Conservation (phyloP, 2,113 vertebrate species). For the Epinephelus lanceolatus region DNA sequence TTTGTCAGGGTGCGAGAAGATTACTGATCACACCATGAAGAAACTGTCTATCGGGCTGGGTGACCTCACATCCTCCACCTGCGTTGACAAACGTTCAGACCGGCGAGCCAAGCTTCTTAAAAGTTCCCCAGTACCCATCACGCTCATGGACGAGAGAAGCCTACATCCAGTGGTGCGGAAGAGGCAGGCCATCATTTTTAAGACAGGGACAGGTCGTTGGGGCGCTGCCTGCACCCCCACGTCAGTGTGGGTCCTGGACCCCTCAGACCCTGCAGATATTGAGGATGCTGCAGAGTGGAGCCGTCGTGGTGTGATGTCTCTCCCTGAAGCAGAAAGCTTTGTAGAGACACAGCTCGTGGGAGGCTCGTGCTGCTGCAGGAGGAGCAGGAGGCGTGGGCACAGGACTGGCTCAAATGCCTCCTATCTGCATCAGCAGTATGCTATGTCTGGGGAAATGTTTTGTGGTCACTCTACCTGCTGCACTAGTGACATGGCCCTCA, state of each 20-base stretch:
- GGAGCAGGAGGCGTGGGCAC: conserved; percentile 86
- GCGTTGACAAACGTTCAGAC: conserved; percentile 50
- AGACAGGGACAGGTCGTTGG: conserved; percentile 67
- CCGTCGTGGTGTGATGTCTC: conserved; percentile 78
- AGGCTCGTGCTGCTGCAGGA: conserved; percentile 86
- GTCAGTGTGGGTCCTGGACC: conserved; percentile 90
- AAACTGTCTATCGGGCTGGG: conserved; percentile 92
- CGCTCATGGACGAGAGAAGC: conserved; percentile 76
- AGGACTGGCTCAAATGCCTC: conserved; percentile 90
- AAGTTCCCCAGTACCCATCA: conserved; percentile 72
- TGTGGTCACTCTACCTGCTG: conserved; percentile 95
- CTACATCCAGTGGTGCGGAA: conserved; percentile 64
- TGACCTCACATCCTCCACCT: conserved; percentile 77
- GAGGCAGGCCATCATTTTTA: conserved; percentile 81
- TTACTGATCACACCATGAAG: conserved; percentile 91
- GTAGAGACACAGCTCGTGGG: conserved; percentile 79
- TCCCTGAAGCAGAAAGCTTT: conserved; percentile 51
- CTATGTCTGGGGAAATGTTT: conserved; percentile 85
- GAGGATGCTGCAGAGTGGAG: conserved; percentile 96
- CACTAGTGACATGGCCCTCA: conserved; percentile 84
- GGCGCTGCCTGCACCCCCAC: conserved; percentile 56
- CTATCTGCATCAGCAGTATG: conserved; percentile 90
- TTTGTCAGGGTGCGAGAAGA: conserved; percentile 96
- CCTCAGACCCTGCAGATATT: conserved; percentile 91
- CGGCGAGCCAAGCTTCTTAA: conserved; percentile 74